These are phyloP conservation scores for Atherinosoma microstoma DNA, from an alignment of 2,797 vertebrate species.

Conservation along the genomic window DNA sequence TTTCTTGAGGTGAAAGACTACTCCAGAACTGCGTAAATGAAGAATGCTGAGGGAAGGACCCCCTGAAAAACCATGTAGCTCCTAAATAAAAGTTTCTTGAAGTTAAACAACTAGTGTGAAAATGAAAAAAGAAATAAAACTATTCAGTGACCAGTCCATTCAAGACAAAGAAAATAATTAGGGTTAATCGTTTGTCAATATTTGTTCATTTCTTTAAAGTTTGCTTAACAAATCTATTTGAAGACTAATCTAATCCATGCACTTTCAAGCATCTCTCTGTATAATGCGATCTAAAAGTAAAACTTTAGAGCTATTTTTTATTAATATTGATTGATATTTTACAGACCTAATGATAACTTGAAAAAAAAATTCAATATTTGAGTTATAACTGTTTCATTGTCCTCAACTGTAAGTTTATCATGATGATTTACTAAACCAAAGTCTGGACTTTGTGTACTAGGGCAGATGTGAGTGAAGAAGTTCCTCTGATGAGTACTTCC, in stretches of 20 bases:
- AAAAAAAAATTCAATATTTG: background rate
- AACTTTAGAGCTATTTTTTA: background rate
- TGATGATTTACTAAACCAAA: slow-evolving; percentile 20
- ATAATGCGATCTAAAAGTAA: too few species aligned
- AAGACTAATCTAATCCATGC: too few species aligned
- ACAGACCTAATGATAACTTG: background rate
- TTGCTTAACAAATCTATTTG: background rate
- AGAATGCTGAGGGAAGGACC: background rate
- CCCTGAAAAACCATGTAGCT: background rate
- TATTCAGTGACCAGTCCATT: too few species aligned
- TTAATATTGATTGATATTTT: background rate
- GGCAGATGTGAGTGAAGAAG: slow-evolving; percentile 24
- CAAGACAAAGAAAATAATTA: background rate
- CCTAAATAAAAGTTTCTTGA: background rate
- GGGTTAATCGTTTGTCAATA: background rate
- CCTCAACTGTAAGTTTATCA: background rate
- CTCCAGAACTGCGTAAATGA: background rate
- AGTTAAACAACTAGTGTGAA: background rate
- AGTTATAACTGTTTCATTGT: slow-evolving; percentile 5
- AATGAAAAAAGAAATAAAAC: too few species aligned
- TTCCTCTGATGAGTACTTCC: slow-evolving; percentile 23
- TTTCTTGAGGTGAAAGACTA: background rate
- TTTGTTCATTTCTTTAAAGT: background rate
- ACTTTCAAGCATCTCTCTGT: too few species aligned
- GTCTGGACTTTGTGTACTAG: slow-evolving; percentile 27